These are phyloP conservation scores for Caenorhabditis becei DNA, from an alignment of 2,888 invertebrate species.

Conservation along the genomic window DNA sequence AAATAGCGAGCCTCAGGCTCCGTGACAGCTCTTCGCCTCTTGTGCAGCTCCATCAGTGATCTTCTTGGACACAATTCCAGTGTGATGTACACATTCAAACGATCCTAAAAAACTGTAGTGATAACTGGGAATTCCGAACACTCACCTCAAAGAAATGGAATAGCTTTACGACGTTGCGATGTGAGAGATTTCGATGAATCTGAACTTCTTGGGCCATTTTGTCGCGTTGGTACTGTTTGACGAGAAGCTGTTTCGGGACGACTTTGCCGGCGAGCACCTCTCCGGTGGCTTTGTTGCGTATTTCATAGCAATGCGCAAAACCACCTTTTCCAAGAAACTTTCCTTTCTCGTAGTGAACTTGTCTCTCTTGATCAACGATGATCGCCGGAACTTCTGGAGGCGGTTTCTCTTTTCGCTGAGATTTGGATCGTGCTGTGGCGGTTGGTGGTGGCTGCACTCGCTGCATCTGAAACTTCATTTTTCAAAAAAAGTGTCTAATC, in stretches of 20 bases:
- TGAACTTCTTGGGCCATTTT: slow-evolving; percentile 92
- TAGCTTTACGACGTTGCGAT: slow-evolving; percentile 95
- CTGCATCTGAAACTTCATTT: slow-evolving; percentile 41
- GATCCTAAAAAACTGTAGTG: slow-evolving; percentile 84
- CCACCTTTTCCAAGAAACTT: slow-evolving; percentile 84
- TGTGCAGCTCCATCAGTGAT: slow-evolving; percentile 98
- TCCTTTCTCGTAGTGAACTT: slow-evolving; percentile 79
- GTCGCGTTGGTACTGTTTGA: slow-evolving; percentile 95
- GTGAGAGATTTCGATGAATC: slow-evolving; percentile 92
- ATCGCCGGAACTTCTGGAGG: slow-evolving; percentile 57
- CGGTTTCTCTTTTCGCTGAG: slow-evolving; percentile 50
- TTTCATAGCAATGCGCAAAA: slow-evolving; percentile 89
- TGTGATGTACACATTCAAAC: slow-evolving; percentile 90
- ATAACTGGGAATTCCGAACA: background rate
- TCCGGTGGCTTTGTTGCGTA: slow-evolving; percentile 89
- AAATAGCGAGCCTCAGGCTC: slow-evolving; percentile 99
- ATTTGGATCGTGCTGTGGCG: slow-evolving; percentile 3
- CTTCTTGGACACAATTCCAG: slow-evolving; percentile 95
- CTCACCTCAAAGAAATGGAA: slow-evolving; percentile 91
- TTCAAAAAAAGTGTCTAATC: background rate
- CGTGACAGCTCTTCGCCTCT: slow-evolving; percentile 93
- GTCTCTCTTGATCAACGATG: slow-evolving; percentile 38
- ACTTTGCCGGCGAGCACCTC: slow-evolving; percentile 95
- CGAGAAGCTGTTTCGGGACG: slow-evolving; percentile 93
- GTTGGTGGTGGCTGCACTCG: slow-evolving; percentile 29